phyloP scores from a whole-genome alignment of 2,113 vertebrate genomes.

The Eurypyga helias region DNA sequence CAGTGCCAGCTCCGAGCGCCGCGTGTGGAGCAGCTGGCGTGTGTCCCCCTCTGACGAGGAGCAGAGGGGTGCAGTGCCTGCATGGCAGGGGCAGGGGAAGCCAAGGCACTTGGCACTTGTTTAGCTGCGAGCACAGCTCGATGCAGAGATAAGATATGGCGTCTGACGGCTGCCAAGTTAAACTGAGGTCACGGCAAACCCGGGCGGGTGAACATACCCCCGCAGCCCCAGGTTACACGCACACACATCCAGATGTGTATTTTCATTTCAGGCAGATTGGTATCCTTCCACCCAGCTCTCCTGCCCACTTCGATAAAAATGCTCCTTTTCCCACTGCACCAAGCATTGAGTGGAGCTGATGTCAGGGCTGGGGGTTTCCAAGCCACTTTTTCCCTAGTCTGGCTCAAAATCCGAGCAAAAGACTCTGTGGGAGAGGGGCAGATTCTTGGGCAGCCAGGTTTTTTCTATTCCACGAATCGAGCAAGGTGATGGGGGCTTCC shows the following conservation, averaged over 20 bases:
- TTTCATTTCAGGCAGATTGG: not conserved
- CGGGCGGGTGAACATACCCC: not conserved
- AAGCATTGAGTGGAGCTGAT: rapidly evolving
- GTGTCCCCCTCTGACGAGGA: rapidly evolving
- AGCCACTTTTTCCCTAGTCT: not conserved
- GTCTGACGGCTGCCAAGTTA: slow-evolving; percentile 34
- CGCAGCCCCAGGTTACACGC: not conserved
- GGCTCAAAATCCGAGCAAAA: not conserved
- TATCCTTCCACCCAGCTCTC: not conserved
- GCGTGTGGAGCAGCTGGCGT: rapidly evolving
- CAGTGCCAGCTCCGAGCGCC: rapidly evolving
- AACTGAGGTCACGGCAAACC: slow-evolving; percentile 26
- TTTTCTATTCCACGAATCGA: not conserved
- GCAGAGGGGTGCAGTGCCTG: not conserved
- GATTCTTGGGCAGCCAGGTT: not conserved
- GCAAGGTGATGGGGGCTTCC: not conserved
- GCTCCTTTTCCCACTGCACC: not conserved
- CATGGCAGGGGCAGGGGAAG: not conserved
- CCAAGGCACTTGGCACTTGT: not conserved
- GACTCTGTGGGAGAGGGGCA: not conserved
- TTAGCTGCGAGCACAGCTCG: not conserved
- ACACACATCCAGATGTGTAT: rapidly evolving
- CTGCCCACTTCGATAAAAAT: rapidly evolving
- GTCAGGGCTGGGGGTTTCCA: not conserved
- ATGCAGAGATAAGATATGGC: slow-evolving; percentile 24